Base-by-base conservation (phyloP, 2,888 invertebrate genomes). In the Drosophila ustulata region DNA sequence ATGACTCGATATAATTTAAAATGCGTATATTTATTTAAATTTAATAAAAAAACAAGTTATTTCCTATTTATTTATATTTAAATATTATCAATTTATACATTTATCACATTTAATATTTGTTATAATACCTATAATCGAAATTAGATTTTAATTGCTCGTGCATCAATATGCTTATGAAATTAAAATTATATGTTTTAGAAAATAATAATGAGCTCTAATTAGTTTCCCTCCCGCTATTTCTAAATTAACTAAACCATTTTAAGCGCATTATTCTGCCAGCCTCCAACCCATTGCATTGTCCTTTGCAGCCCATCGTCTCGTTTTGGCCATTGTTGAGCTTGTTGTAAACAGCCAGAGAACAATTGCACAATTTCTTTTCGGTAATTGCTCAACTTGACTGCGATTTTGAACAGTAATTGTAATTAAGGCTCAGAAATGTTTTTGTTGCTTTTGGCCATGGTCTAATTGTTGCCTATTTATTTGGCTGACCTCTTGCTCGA, bases 331-430 rank as follows among this genome's bases (percentile, higher is more conserved):
- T 66, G 43, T 78, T 66, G 52, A 58, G 61, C 66, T 51, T 67
- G 47, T 45, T 58, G 63, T 30, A 2, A 28, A 18, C 41, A 43
- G 18, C 18, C 18, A 57, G 61, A 51, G 57, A 76, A 76, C 68
- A 78, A 68, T 65, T 65, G 76, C 65, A 73, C 68, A 73, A 78
- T 78, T 65, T 41, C 57, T 69, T 63, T 63, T 68, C 63, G 59
- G 76, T 76, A 73, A 76, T 76, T 76, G 76, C 66, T 78, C 76
- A 76, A 77, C 78, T 77, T 77, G 79, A 77, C 78, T 77, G 77
- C 75, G 78, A 66, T 75, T 78, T 62, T 70, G 66, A 70, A 65
- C 75, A 51, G 64, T 66, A 74, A 70, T 65, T 75, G 75, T 78
- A 74, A 78, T 74, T 78, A 70, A 26, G 52, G 56, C 66, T 57